These are phyloP conservation scores for Oryzias sinensis DNA, from an alignment of 2,797 vertebrate genomes.

Conservation along the genomic window DNA sequence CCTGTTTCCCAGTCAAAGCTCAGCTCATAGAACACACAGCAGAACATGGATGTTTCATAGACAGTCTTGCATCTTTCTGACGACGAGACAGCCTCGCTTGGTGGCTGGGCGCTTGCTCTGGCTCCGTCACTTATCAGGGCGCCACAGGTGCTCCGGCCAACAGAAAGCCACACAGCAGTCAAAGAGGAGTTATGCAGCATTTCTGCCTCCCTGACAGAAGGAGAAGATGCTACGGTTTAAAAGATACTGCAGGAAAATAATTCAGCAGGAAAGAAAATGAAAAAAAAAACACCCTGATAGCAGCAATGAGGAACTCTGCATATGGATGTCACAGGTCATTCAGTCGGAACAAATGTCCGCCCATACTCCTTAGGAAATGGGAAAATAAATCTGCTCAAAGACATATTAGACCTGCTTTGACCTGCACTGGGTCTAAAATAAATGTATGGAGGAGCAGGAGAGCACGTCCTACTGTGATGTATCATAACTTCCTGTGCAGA, in stretches of 20 bases:
- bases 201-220: constrained; percentile 48
- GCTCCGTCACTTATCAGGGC: constrained; percentile 63
- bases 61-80: constrained; percentile 21
- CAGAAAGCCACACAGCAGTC: constrained; percentile 54
- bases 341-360: constrained; percentile 51
- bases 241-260: constrained; percentile 51
- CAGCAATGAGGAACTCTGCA: constrained; percentile 29
- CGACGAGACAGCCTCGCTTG: constrained; percentile 30
- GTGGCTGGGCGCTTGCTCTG: constrained; percentile 60
- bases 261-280: constrained; percentile 42
- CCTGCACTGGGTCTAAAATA: constrained; percentile 32
- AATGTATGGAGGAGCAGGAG: constrained; percentile 31
- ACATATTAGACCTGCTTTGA: constrained; percentile 29
- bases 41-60: constrained; percentile 3
- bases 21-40: constrained; percentile 4
- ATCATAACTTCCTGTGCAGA: constrained; percentile 30
- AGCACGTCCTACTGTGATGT: constrained; percentile 38
- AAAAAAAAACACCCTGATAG: constrained; percentile 47
- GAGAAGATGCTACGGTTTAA: constrained; percentile 45
- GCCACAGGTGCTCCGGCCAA: constrained; percentile 57
- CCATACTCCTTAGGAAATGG: constrained; percentile 24
- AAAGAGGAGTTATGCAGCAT: too few relatives aligned
- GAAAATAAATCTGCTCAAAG: constrained; percentile 23
- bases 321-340: constrained; percentile 45
- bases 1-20: constrained; percentile 22